Evolutionary conservation across 2,113 vertebrate genomes (phyloP).

Genomic region (Pica pica): DNA sequence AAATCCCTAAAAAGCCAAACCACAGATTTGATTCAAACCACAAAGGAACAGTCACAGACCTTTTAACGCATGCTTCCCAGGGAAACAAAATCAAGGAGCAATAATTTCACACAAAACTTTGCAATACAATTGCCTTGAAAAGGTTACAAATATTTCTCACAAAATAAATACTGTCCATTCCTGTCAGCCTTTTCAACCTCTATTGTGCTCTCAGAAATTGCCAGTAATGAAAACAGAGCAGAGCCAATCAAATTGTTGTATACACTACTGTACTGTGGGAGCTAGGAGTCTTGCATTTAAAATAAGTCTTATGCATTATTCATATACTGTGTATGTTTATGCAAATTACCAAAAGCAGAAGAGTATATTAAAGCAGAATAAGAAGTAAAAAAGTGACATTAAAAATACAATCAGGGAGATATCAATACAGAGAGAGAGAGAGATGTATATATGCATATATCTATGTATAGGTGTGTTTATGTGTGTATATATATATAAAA

Average conservation of each 20-base stretch:
- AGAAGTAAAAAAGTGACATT: slow-evolving; percentile 54
- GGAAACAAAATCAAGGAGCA: slow-evolving; percentile 9
- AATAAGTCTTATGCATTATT: slow-evolving; percentile 69
- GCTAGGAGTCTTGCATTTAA: slow-evolving; percentile 65
- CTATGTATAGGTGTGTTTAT: not conserved
- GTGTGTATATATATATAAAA: not conserved
- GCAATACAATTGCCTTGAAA: slow-evolving; percentile 66
- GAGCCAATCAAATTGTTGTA: slow-evolving; percentile 71
- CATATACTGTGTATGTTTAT: slow-evolving; percentile 67
- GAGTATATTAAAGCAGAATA: slow-evolving; percentile 49
- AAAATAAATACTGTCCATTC: slow-evolving; percentile 69
- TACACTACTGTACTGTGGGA: slow-evolving; percentile 58
- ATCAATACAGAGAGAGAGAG: not conserved
- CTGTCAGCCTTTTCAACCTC: slow-evolving; percentile 65
- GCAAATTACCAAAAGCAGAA: slow-evolving; percentile 67
- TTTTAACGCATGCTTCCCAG: slow-evolving; percentile 47
- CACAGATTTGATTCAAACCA: slow-evolving; percentile 46
- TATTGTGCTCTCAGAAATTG: slow-evolving; percentile 73
- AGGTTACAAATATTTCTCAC: slow-evolving; percentile 63
- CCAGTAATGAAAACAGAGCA: slow-evolving; percentile 72
- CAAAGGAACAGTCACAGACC: slow-evolving; percentile 40
- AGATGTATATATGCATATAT: not conserved
- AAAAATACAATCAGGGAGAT: slow-evolving; percentile 32
- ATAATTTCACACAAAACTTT: slow-evolving; percentile 62
- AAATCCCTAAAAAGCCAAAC: not conserved